A percentile compares a stretch with the other conserved stretches of the same genome.
These are phyloP conservation scores for Leptura quadrifasciata DNA, from an alignment of 2,888 invertebrate genomes.

Conservation along the genomic window DNA sequence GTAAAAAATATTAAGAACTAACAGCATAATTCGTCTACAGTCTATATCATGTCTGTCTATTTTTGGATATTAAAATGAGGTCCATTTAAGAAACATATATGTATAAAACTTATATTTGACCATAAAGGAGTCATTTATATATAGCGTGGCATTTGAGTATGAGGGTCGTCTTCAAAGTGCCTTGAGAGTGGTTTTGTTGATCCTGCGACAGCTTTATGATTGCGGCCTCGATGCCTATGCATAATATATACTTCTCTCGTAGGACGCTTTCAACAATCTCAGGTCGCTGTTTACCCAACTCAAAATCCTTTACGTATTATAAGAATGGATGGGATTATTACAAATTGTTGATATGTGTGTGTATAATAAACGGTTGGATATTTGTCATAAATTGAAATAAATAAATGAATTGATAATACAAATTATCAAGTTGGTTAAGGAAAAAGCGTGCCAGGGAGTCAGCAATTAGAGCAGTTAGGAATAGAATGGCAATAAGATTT, in stretches of 20 bases:
- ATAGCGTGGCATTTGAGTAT: constrained; percentile 17
- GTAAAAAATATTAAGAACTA: no score
- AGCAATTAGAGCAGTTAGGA: no score
- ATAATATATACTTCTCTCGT: constrained; percentile 47
- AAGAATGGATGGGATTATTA: background rate
- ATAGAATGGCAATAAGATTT: no score
- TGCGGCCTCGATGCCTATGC: constrained; percentile 48
- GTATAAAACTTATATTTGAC: constrained; percentile 8
- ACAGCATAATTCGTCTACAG: no score
- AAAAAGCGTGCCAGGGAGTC: no score
- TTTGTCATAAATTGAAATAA: no score
- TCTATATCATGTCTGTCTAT: no score
- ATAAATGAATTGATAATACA: no score
- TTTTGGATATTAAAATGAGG: background rate
- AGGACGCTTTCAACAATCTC: constrained; percentile 33
- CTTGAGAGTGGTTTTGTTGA: constrained; percentile 39
- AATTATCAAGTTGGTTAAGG: no score
- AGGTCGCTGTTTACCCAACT: constrained; percentile 10
- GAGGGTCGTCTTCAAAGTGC: constrained; percentile 25
- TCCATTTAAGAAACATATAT: background rate
- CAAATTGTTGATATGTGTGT: no score
- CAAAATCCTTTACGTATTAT: background rate
- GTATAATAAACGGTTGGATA: no score
- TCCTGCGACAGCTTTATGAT: constrained; percentile 49
- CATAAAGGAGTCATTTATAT: constrained; percentile 26